A percentile compares a stretch with the other conserved stretches of the same genome.
phyloP scores from a whole-genome alignment of 2,797 vertebrate species.

The Lepus townsendii region DNA sequence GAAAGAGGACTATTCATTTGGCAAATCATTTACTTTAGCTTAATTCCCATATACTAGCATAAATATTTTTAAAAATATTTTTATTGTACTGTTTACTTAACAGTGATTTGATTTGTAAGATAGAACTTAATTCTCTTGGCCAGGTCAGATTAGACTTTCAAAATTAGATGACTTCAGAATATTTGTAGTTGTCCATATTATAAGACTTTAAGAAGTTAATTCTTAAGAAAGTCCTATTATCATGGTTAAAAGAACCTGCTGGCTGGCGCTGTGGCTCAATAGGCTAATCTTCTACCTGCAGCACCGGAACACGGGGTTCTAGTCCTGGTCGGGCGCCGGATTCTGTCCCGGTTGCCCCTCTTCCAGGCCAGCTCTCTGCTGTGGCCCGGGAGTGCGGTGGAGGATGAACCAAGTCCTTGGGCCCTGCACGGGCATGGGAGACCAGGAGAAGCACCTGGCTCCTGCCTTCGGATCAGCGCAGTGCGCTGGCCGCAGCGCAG shows the following conservation, averaged over 20 bases:
- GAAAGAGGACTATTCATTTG: constrained; percentile 30
- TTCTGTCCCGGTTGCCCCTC: too few relatives aligned
- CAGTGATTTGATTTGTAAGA: constrained; percentile 6
- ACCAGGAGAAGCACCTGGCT: too few relatives aligned
- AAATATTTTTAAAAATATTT: constrained; percentile 47
- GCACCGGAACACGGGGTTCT: too few relatives aligned
- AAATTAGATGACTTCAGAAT: constrained; percentile 32
- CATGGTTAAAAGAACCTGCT: not conserved
- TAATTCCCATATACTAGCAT: constrained; percentile 19
- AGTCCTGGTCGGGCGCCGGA: too few relatives aligned
- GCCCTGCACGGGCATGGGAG: too few relatives aligned
- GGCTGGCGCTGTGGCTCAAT: too few relatives aligned
- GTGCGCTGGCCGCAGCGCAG: too few relatives aligned
- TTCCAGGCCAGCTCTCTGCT: too few relatives aligned
- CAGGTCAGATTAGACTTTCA: constrained; percentile 51
- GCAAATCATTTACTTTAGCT: constrained; percentile 39
- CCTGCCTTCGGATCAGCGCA: too few relatives aligned
- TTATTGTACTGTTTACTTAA: constrained; percentile 55
- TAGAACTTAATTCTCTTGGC: not conserved
- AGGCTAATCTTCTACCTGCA: too few relatives aligned
- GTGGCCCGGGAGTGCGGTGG: too few relatives aligned
- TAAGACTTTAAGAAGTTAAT: not conserved
- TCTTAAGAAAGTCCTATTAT: not conserved
- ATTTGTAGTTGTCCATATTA: not conserved
- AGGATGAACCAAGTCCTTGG: too few relatives aligned